Percentiles rank a stretch among this genome's conserved stretches.
These are phyloP conservation scores for Rhinoraja longicauda DNA, from an alignment of 2,797 vertebrate species.

Conservation along the genomic window DNA sequence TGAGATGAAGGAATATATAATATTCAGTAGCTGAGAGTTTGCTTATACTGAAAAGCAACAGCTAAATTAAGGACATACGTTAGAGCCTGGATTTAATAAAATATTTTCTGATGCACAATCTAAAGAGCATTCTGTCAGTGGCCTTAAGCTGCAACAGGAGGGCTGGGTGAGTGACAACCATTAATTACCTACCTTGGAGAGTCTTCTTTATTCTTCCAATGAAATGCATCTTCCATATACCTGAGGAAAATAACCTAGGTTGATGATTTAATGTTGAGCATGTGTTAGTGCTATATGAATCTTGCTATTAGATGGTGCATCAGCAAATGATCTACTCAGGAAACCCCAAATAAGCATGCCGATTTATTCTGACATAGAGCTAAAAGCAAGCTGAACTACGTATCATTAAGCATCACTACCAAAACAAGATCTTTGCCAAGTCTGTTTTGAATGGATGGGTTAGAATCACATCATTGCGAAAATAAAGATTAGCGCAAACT, in stretches of 20 bases:
- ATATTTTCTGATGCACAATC: neutral
- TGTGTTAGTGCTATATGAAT: neutral
- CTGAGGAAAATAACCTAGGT: constrained; percentile 20
- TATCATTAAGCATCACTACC: neutral
- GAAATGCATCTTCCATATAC: constrained; percentile 20
- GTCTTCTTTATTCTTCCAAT: constrained; percentile 18
- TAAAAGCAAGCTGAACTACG: neutral
- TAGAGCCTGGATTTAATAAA: neutral
- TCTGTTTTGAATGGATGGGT: neutral
- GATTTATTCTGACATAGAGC: neutral
- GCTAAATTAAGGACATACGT: neutral
- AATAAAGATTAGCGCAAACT: neutral
- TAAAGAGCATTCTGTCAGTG: neutral
- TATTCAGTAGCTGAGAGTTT: too few species aligned
- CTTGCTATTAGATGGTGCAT: neutral
- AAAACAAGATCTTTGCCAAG: neutral
- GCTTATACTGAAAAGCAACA: neutral
- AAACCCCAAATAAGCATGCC: neutral
- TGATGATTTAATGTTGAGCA: constrained; percentile 14
- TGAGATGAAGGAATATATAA: neutral
- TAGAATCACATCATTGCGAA: neutral
- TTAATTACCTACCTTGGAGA: neutral
- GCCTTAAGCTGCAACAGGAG: neutral
- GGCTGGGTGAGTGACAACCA: neutral
- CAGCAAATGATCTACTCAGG: neutral